phyloP scores from a whole-genome alignment of 2,797 vertebrate species.

The Potorous gilbertii region DNA sequence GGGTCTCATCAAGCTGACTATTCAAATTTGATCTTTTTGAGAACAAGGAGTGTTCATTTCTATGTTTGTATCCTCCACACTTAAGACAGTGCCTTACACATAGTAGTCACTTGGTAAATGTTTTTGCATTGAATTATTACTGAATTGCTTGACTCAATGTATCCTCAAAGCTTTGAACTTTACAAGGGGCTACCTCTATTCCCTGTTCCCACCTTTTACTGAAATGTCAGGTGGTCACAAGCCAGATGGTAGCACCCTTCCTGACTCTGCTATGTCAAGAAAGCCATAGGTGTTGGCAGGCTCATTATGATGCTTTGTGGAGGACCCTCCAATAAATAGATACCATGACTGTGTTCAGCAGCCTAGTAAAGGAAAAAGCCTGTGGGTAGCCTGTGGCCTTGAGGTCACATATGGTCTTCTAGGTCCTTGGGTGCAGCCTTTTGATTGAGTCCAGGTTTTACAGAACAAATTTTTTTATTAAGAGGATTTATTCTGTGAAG shows the following conservation, averaged over 20 bases:
- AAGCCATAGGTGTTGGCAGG: neutral
- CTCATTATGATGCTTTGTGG: neutral
- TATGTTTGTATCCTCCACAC: neutral
- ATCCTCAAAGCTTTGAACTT: neutral
- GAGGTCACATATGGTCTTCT: no score
- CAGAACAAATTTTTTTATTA: no score
- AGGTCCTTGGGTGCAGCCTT: no score
- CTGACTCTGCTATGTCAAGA: neutral
- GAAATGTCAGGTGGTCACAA: neutral
- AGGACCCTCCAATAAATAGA: neutral
- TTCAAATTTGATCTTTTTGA: neutral
- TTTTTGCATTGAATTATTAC: neutral
- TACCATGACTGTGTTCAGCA: neutral
- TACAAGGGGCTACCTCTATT: neutral
- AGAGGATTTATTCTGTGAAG: no score
- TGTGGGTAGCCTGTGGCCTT: no score
- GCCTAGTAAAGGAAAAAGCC: neutral
- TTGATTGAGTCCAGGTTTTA: no score
- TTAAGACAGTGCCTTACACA: neutral
- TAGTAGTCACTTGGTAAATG: neutral
- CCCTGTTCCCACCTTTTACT: neutral
- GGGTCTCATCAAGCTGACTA: neutral
- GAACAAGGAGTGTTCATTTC: neutral
- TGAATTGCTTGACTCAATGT: neutral
- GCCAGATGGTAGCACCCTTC: neutral